Evolutionary conservation across 2,888 invertebrate species (phyloP), one percentile per base, ranked within the genome.

Genomic region (Prosopocoilus inquinatus): DNA sequence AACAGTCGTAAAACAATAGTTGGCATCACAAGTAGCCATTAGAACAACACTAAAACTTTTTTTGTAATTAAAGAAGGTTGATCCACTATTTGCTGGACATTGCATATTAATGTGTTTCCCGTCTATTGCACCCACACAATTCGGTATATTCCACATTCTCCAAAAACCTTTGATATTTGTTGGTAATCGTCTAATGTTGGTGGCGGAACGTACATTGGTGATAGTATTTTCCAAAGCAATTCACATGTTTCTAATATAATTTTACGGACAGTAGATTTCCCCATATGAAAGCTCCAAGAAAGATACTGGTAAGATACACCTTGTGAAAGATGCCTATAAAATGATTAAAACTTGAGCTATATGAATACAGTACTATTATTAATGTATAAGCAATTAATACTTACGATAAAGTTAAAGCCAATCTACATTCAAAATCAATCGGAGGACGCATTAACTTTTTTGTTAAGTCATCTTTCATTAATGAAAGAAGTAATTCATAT

Each of bases 51-150:
- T 46, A 46, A 46, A 46, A 2, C 9, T 46, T 28, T 46, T 46
- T 46, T 51, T 50, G 35, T 51, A 32, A 28, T 51, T 32, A 45
- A 28, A 51, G 35, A 36, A 51, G 13, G 34, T 32, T 12, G 35
- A 46, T 9, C 51, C 45, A 28, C 35, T 33, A 33, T 32, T 51
- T 51, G 51, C 45, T 43, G 45, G 34, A 51, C 34, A 51, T 32
- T 33, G 43, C 16, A 51, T 51, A 34, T 51, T 36, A 13, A 51
- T 51, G 35, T 51, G 43, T 45, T 44, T 51, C 15, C 45, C 51
- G 45, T 33, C 46, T 46, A 59, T 56, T n/a, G 58, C 50, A 36
- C 60, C 63, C 35, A 63, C 41, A 54, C 61, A 59, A 43, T 63
- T 57, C 34, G 58, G 53, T 49, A 61, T 61, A 20, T 61, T 55